A percentile compares a stretch with the other conserved stretches of the same genome.
Evolutionary conservation across 2,797 vertebrate species (phyloP).

Genomic region (Prionace glauca): DNA sequence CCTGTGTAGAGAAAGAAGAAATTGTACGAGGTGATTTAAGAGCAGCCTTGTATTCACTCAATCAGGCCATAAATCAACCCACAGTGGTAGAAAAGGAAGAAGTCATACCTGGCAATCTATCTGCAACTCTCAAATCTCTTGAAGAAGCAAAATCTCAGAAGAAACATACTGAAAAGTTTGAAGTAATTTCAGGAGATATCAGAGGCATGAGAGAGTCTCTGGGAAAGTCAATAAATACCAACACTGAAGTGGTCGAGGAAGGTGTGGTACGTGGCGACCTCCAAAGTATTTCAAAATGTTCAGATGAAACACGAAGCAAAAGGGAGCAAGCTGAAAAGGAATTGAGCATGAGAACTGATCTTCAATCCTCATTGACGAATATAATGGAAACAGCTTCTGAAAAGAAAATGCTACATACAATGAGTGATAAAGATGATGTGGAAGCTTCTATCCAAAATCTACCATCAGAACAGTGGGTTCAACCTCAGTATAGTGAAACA

Average conservation of each 20-base stretch:
- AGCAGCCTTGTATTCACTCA: slow-evolving; percentile 68
- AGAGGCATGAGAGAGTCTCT: slow-evolving; percentile 71
- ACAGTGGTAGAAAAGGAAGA: slow-evolving; percentile 70
- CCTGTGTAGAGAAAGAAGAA: slow-evolving; percentile 66
- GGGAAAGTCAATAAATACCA: slow-evolving; percentile 68
- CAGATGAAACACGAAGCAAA: slow-evolving; percentile 64
- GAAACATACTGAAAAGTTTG: slow-evolving; percentile 68
- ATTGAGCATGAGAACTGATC: slow-evolving; percentile 60
- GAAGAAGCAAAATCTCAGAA: slow-evolving; percentile 61
- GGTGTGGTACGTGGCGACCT: slow-evolving; percentile 75
- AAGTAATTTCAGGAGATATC: slow-evolving; percentile 71
- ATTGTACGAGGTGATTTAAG: slow-evolving; percentile 75
- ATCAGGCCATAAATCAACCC: slow-evolving; percentile 69
- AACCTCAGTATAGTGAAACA: slow-evolving; percentile 54
- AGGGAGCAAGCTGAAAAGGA: slow-evolving; percentile 67
- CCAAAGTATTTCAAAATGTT: slow-evolving; percentile 68
- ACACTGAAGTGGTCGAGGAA: slow-evolving; percentile 62
- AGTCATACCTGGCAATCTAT: slow-evolving; percentile 71
- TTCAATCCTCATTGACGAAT: slow-evolving; percentile 58
- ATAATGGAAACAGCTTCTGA: slow-evolving; percentile 61
- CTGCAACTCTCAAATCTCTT: slow-evolving; percentile 65
- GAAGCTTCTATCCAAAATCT: slow-evolving; percentile 65
- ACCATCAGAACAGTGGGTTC: slow-evolving; percentile 55
- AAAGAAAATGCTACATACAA: slow-evolving; percentile 55
- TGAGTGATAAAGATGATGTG: slow-evolving; percentile 59